Conservation (phyloP, 2,888 invertebrate species). For the Fabriciana adippe region DNA sequence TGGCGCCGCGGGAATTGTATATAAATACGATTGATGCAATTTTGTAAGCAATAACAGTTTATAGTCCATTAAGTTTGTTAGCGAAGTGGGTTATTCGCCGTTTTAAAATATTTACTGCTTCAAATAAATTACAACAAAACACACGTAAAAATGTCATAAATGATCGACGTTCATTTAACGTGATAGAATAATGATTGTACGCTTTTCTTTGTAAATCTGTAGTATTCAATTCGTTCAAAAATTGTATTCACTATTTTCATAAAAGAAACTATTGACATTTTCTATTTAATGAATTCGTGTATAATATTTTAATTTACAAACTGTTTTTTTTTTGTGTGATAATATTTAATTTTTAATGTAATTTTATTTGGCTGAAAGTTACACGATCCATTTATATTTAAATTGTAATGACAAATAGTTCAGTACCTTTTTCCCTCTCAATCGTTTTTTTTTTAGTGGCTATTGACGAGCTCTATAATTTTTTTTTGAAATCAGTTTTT, state of each 20-base stretch:
- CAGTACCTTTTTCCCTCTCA: too few species aligned
- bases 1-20: neutral
- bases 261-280: neutral
- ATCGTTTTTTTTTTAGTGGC: too few species aligned
- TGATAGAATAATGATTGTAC: constrained; percentile 2
- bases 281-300: too few species aligned
- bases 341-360: too few species aligned
- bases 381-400: too few species aligned
- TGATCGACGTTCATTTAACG: constrained; percentile 7
- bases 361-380: too few species aligned
- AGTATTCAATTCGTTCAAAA: neutral
- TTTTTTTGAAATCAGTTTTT: too few species aligned
- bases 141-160: constrained; percentile 7
- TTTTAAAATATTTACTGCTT: constrained; percentile 21
- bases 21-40: neutral
- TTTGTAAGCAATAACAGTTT: constrained; percentile 4
- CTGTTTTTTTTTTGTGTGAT: too few species aligned
- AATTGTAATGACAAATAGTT: too few species aligned
- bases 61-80: neutral
- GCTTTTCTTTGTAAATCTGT: neutral
- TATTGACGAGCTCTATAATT: too few species aligned
- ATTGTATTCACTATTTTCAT: neutral
- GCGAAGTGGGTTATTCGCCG: constrained; percentile 5
- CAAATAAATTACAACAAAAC: constrained; percentile 5
- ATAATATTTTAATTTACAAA: too few species aligned